A percentile compares a stretch with the other conserved stretches of the same genome.
These are phyloP conservation scores for Crocallis elinguaria DNA, from an alignment of 2,888 invertebrate species.

Conservation along the genomic window DNA sequence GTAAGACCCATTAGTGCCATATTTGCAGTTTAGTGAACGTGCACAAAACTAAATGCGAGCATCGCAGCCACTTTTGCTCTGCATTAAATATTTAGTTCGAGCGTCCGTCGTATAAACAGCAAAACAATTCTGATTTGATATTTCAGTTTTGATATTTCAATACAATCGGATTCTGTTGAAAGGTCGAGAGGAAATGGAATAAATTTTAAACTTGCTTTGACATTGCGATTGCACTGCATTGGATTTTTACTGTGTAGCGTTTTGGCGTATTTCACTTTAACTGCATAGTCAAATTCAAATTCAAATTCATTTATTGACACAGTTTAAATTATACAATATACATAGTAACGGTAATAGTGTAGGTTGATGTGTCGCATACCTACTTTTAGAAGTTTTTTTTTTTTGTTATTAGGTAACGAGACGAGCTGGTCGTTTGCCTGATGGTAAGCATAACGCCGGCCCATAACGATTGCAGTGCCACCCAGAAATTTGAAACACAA, in stretches of 20 bases:
- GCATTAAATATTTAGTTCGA: conserved; percentile 31
- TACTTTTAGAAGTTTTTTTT: no score
- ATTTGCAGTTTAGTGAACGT: conserved; percentile 9
- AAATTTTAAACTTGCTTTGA: conserved; percentile 40
- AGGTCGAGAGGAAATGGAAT: conserved; percentile 45
- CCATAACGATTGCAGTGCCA: no score
- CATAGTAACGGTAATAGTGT: no score
- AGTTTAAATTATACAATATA: no score
- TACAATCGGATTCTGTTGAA: conserved; percentile 39
- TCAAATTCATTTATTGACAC: no score
- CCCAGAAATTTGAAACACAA: no score
- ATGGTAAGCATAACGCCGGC: no score
- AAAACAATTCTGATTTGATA: conserved; percentile 44
- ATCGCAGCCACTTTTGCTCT: conserved; percentile 21
- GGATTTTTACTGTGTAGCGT: conserved; percentile 14
- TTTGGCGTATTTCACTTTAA: conserved; percentile 1
- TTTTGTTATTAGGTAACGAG: no score
- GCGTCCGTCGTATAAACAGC: conserved; percentile 35
- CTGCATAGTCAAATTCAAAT: not conserved
- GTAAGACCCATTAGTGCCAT: not conserved
- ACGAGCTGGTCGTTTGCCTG: no score
- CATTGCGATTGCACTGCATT: conserved; percentile 24
- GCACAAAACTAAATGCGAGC: conserved; percentile 6
- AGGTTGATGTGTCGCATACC: no score
- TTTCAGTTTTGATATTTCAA: conserved; percentile 49